Conservation (phyloP, 2,113 vertebrate genomes). For the Thalassarche chlororhynchos region DNA sequence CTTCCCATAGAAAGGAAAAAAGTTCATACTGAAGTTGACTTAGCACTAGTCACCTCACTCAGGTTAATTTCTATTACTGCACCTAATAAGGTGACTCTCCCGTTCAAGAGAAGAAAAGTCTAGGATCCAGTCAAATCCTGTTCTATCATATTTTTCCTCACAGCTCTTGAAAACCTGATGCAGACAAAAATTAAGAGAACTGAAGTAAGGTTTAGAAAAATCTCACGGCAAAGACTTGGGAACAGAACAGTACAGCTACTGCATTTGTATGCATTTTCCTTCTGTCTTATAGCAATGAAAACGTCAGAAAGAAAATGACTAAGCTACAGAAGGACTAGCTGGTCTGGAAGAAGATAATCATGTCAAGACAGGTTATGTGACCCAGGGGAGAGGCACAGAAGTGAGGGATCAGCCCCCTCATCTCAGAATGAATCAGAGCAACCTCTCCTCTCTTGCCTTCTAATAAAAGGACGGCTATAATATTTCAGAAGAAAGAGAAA, state of each 20-base stretch:
- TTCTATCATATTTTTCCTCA: background rate
- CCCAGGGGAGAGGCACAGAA: background rate
- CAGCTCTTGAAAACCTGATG: background rate
- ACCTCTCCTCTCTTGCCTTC: background rate
- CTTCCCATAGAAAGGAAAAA: background rate
- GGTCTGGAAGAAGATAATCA: background rate
- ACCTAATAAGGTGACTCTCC: background rate
- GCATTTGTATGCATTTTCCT: background rate
- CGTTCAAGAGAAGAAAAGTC: background rate
- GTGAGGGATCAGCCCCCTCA: background rate
- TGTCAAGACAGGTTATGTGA: background rate
- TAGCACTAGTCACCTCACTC: background rate
- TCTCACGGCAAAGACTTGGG: background rate
- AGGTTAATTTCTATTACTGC: background rate
- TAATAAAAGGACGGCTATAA: background rate
- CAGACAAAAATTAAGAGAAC: background rate
- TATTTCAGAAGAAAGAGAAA: background rate
- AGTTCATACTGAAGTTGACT: background rate
- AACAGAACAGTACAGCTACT: background rate
- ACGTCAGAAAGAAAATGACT: background rate
- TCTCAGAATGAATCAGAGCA: background rate
- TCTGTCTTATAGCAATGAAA: background rate
- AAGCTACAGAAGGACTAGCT: background rate
- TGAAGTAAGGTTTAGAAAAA: background rate
- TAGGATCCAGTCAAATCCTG: background rate